Conservation (phyloP, 1,140 invertebrate species). For the Heliothis subflexa region DNA sequence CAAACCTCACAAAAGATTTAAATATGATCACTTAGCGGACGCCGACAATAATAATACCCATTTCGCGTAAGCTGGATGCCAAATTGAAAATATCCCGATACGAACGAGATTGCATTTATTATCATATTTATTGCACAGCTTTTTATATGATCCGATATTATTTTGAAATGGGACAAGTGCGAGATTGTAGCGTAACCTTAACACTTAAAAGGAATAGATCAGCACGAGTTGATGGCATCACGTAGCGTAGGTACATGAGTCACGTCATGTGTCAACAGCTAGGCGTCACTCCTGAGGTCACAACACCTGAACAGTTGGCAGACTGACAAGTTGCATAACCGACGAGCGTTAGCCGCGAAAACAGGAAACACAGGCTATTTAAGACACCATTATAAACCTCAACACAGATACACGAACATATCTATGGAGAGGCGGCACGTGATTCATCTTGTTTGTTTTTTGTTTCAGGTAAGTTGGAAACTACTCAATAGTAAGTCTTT, state of each 20-base stretch:
- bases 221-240: background rate
- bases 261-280: conserved; percentile 64
- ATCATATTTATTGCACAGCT: conserved; percentile 17
- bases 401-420: conserved; percentile 29
- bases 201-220: conserved; percentile 45
- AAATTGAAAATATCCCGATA: conserved; percentile 14
- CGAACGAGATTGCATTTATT: conserved; percentile 19
- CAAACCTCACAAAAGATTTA: conserved; percentile 9
- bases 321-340: conserved; percentile 77
- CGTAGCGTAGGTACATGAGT: conserved; percentile 57
- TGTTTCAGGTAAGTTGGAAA: conserved; percentile 60
- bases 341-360: conserved; percentile 60
- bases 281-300: conserved; percentile 62
- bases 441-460: conserved; percentile 46
- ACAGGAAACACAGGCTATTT: conserved; percentile 78
- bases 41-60: conserved; percentile 9
- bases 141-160: background rate
- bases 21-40: conserved; percentile 10
- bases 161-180: conserved; percentile 3
- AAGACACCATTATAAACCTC: conserved; percentile 59
- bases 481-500: background rate
- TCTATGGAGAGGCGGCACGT: conserved; percentile 1
- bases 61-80: conserved; percentile 4
- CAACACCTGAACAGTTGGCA: conserved; percentile 78
- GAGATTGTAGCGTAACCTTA: conserved; percentile 14